Evolutionary conservation across 2,888 invertebrate genomes (phyloP), one percentile per base, ranked within the genome.

Genomic region (Anarsia innoxiella): DNA sequence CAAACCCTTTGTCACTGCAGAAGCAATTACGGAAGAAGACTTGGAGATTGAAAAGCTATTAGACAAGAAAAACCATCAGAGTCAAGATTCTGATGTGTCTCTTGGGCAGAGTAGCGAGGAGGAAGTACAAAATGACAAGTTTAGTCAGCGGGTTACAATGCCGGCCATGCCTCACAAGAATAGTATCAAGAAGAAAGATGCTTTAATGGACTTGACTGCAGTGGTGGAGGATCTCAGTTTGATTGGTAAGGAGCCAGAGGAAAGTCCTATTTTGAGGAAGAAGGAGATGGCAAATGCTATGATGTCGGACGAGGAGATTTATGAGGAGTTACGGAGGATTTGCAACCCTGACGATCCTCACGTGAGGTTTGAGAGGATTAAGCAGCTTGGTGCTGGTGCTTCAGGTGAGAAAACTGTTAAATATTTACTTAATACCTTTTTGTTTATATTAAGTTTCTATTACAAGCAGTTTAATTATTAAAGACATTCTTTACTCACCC

Each of bases 311-410:
- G 90, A 89, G 30, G 90, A 93, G 57, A 88, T 95, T 16, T 94
- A 93, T 67, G 89, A 88, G 6, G 92, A 93, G 56, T 76, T 97
- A 36, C 86, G 88, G 47, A 88, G 87, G 46, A 92, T 96, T 59
- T 96, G 96, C 55, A 93, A 93, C 63, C 87, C 89, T 6, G 93
- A 91, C 36, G 91, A 97, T 78, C 96, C 97, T 0, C 87, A 90
- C 46, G 86, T 90, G 12, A 89, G 93, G 47, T 97, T 96, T 70
- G 89, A 91, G 47, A 88, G 92, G 46, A 88, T 91, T 45, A 92
- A 92, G 61, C 95, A 96, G 68, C 90, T 97, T 32, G 96, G 97
- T 35, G 92, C 94, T 15, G 97, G 97, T 9, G 97, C 96, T 29
- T 96, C 96, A 19, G 86, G 86, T 86, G 67, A 50, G n/a, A n/a